Evolutionary conservation across 2,888 invertebrate genomes (phyloP).

Genomic region (Tethea ocularis): DNA sequence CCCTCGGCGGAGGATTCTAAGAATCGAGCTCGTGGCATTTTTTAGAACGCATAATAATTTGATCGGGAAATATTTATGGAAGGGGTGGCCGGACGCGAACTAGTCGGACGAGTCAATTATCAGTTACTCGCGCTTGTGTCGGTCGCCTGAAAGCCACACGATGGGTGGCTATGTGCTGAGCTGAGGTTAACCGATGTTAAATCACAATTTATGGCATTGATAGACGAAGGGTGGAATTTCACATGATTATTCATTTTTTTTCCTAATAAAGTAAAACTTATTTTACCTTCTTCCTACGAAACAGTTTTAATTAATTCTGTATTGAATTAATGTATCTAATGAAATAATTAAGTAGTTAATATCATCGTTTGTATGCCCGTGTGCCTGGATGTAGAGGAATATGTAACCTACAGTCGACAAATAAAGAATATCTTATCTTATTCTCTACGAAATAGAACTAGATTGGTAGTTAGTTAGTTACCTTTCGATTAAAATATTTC

Average conservation of each 20-base stretch:
- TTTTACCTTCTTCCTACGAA: no score
- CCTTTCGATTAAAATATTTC: neutral
- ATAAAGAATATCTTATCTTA: no score
- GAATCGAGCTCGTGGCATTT: constrained; percentile 79
- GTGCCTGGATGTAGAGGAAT: no score
- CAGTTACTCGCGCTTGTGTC: constrained; percentile 53
- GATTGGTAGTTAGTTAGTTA: neutral
- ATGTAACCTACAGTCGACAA: no score
- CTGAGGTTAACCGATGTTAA: constrained; percentile 56
- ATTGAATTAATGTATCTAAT: neutral
- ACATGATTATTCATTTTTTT: constrained; percentile 57
- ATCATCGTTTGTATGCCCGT: no score
- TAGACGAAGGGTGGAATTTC: constrained; percentile 67
- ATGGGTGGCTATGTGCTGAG: constrained; percentile 64
- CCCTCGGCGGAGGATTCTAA: constrained; percentile 71
- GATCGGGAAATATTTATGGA: constrained; percentile 84
- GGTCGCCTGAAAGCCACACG: constrained; percentile 66
- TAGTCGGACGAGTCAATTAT: constrained; percentile 80
- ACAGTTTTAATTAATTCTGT: neutral
- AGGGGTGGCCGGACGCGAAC: constrained; percentile 75
- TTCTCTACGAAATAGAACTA: no score
- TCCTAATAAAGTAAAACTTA: constrained; percentile 31
- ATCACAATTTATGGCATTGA: constrained; percentile 69
- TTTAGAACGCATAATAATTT: constrained; percentile 81
- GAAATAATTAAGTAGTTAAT: neutral